phyloP scores from a whole-genome alignment of 2,797 vertebrate species.

The Oreonectes daqikongensis region DNA sequence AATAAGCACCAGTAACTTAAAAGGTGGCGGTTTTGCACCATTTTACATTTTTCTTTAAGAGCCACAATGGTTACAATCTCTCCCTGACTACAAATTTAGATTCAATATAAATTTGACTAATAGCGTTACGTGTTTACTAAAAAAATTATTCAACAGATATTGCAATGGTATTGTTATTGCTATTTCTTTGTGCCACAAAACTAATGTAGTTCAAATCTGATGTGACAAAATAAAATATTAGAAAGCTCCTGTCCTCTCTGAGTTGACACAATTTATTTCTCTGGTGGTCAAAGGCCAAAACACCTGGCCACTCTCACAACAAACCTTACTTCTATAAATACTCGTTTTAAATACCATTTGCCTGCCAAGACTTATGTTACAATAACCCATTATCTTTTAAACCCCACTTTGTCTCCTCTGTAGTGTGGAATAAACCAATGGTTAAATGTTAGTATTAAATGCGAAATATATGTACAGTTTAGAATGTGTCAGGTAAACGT shows the following conservation, averaged over 20 bases:
- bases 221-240: not conserved
- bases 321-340: slow-evolving; percentile 12
- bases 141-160: not conserved
- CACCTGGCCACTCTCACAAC: not conserved
- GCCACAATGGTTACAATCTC: too few species aligned
- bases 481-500: not conserved
- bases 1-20: too few species aligned
- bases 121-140: too few species aligned
- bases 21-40: too few species aligned
- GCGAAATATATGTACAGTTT: not conserved
- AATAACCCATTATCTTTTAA: not conserved
- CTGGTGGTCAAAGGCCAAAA: slow-evolving; percentile 6
- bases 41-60: too few species aligned
- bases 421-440: not conserved
- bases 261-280: not conserved
- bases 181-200: too few species aligned
- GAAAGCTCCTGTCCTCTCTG: not conserved
- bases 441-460: not conserved
- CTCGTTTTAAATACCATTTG: slow-evolving; percentile 1
- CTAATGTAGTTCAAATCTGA: too few species aligned
- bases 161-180: not conserved
- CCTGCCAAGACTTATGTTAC: not conserved
- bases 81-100: too few species aligned
- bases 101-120: too few species aligned
- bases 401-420: not conserved